Evolutionary conservation across 92 coral and sea anemone genomes (phyloP).

Genomic region (Palythoa grandis): DNA sequence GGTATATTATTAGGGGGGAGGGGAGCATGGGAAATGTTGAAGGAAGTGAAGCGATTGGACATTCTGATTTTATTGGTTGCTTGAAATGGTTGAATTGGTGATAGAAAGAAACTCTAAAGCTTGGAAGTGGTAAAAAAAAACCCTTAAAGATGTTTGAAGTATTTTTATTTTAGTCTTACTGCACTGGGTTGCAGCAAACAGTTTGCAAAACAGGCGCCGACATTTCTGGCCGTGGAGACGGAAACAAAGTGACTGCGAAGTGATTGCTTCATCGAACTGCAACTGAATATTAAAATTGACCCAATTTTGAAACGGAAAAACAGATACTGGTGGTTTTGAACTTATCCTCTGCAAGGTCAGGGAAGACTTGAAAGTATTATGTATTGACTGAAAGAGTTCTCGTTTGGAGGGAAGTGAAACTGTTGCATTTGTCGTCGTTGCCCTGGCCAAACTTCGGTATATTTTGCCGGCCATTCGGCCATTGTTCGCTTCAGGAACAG

Average conservation of each 20-base stretch:
- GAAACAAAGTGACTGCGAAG: constrained; percentile 1
- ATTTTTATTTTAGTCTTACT: neutral
- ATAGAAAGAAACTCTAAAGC: constrained; percentile 8
- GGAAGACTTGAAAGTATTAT: constrained; percentile 23
- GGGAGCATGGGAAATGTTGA: constrained; percentile 29
- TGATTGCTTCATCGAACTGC: constrained; percentile 15
- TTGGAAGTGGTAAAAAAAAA: neutral
- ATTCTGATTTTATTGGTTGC: constrained; percentile 11
- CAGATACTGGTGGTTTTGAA: neutral
- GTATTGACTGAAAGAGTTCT: constrained; percentile 6
- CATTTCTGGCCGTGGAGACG: neutral
- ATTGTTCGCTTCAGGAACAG: constrained; percentile 34
- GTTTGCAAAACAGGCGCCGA: constrained; percentile 6
- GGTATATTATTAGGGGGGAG: neutral
- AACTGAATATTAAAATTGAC: constrained; percentile 13
- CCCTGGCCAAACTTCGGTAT: constrained; percentile 1
- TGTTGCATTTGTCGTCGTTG: neutral
- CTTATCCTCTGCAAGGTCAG: constrained; percentile 8
- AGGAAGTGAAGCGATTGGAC: constrained; percentile 42
- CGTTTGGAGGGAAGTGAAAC: neutral
- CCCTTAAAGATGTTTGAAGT: neutral
- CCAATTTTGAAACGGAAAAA: constrained; percentile 27
- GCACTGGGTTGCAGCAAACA: constrained; percentile 9
- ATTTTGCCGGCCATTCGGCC: constrained; percentile 32
- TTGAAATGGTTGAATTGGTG: neutral